Conservation (phyloP, 1,140 invertebrate genomes). For the Magallana gigas region DNA sequence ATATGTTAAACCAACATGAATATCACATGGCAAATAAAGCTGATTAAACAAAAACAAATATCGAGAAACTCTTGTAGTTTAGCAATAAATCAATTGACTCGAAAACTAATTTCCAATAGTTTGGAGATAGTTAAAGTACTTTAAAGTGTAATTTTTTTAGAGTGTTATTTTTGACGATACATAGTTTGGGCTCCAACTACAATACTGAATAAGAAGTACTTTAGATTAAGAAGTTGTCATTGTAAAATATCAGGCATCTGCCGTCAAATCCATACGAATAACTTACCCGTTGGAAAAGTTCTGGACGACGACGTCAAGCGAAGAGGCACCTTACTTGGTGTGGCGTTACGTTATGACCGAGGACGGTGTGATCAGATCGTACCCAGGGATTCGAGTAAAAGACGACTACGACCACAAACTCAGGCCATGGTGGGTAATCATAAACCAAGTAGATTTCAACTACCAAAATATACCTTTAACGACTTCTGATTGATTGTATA, state of each 20-base stretch:
- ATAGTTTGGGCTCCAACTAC: not conserved
- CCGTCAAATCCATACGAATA: not conserved
- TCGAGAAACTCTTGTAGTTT: too few relatives aligned
- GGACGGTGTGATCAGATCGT: conserved; percentile 34
- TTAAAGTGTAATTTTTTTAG: too few relatives aligned
- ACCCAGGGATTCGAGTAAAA: conserved; percentile 21
- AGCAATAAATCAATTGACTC: too few relatives aligned
- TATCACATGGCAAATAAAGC: too few relatives aligned
- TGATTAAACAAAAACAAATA: not conserved
- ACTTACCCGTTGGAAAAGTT: not conserved
- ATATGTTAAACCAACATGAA: not conserved
- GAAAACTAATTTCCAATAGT: too few relatives aligned
- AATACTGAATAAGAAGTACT: not conserved
- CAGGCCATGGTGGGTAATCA: conserved; percentile 28
- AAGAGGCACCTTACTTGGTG: not conserved
- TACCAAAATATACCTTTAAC: too few relatives aligned
- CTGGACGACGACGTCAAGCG: not conserved
- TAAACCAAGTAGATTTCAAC: too few relatives aligned
- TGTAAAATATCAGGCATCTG: not conserved
- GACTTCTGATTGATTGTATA: too few relatives aligned
- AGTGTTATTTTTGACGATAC: too few relatives aligned
- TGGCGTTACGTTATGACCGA: conserved; percentile 43
- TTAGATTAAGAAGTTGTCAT: not conserved
- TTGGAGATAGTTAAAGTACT: too few relatives aligned
- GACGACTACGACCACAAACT: conserved; percentile 36